Evolutionary conservation across 2,797 vertebrate species (phyloP), one percentile per base, ranked within the genome.

Genomic region (Chrosomus eos): DNA sequence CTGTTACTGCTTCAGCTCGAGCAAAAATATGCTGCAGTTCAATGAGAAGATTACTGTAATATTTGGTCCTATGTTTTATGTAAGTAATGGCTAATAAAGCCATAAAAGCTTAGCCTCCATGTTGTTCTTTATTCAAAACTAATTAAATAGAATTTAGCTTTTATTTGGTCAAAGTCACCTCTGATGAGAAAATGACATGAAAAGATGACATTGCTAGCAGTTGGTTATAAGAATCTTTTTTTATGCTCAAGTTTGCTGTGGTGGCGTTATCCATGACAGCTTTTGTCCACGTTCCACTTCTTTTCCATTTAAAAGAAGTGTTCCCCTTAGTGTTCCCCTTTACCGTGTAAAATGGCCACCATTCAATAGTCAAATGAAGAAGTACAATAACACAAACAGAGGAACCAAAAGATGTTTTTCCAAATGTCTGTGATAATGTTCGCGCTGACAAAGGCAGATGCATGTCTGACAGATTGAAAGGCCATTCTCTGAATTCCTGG

Each of bases 391-490:
- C 45, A 45, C 38, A 23, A 13, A 68, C 33, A 60, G 40, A 55
- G 71, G 33, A 78, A n/a, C 75, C 26, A 36, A 51, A 60, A 48
- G 28, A n/a, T 88, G 43, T 64, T 67, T 83, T 67, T 31, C 75
- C 16, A 31, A 7, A 55, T 77, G 73, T 58, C 19, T 70, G 9
- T 79, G 23, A 60, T 62, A n/a, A 79, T 84, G 51, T 73, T 81
- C 66, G 55, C 51, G 26, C 38, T 84, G 67, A 79, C 53, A 84
- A 60, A 84, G 67, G 36, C 36, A 79, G 75, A 62, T 84, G 75
- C 67, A 62, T 84, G 67, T 84, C 75, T 84, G 23, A 84, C 75
- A 84, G 83, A 84, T 84, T 84, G 67, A 84, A 60, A 78, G 67
- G 75, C 83, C 83, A 72, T 79, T 51, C 53, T 84, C 83, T 84